Conservation (phyloP, 2,888 invertebrate genomes). For the Apodemia mormo region DNA sequence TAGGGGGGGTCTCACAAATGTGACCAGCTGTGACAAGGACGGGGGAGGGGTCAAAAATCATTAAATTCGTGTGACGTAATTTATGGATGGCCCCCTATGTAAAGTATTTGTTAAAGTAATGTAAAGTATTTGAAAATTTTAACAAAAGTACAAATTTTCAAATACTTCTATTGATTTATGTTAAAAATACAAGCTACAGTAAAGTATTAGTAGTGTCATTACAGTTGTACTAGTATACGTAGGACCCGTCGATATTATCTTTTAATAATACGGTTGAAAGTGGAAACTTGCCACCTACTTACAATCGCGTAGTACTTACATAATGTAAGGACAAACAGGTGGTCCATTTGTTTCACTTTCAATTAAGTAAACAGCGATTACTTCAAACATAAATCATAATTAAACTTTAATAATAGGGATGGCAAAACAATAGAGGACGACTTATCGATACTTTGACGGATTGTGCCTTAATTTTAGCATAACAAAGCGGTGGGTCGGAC, state of each 20-base stretch:
- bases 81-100: no score
- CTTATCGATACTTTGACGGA: slow-evolving; percentile 45
- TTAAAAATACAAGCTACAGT: no score
- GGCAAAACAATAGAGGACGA: slow-evolving; percentile 37
- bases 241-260: not conserved
- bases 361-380: slow-evolving; percentile 25
- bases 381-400: slow-evolving; percentile 30
- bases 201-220: no score
- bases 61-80: no score
- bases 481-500: slow-evolving; percentile 64
- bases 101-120: no score
- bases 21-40: no score
- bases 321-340: slow-evolving; percentile 3
- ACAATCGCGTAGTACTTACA: slow-evolving; percentile 4
- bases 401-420: slow-evolving; percentile 38
- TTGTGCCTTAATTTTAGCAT: slow-evolving; percentile 65
- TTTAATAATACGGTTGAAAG: not conserved
- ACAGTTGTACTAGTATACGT: no score
- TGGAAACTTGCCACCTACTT: not conserved
- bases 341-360: slow-evolving; percentile 19
- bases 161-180: no score
- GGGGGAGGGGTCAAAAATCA: no score
- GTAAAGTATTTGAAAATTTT: no score
- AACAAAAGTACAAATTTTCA: no score
- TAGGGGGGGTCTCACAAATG: no score